Percentiles rank a stretch among this genome's conserved stretches.
Evolutionary conservation across 2,113 vertebrate species (phyloP).

Genomic region (Hyaena hyaena): DNA sequence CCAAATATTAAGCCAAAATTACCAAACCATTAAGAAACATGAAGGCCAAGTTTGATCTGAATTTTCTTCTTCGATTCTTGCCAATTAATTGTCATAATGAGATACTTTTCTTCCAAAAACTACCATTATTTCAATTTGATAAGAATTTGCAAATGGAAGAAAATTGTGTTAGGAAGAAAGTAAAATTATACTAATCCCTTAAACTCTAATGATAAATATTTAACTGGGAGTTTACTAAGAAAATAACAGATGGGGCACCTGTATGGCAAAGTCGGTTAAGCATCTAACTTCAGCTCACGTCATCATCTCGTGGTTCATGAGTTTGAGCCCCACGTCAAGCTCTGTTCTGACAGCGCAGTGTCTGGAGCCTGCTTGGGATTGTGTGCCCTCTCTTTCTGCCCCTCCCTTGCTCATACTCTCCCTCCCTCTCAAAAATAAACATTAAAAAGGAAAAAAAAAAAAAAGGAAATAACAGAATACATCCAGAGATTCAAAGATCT

Average conservation of each 20-base stretch:
- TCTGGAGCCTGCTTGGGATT: no score
- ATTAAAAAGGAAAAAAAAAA: neutral
- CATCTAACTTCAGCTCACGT: no score
- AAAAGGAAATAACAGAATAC: neutral
- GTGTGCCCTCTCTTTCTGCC: no score
- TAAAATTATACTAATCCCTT: neutral
- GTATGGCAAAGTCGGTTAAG: no score
- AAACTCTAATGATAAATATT: neutral
- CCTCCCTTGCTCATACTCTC: no score
- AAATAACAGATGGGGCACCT: neutral
- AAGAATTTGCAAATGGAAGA: neutral
- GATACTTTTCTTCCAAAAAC: neutral
- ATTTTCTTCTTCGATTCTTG: neutral
- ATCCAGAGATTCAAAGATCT: neutral
- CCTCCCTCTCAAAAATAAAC: no score
- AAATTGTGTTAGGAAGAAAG: neutral
- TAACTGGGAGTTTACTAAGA: neutral
- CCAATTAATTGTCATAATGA: slow-evolving; percentile 25
- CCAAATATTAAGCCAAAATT: slow-evolving; percentile 14
- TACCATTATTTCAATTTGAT: neutral
- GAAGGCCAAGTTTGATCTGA: neutral
- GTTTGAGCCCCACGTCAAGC: no score
- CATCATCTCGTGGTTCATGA: no score
- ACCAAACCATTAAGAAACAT: neutral
- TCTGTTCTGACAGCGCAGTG: no score